Evolutionary conservation across 2,797 vertebrate species (phyloP).

Genomic region (Potorous gilbertii): DNA sequence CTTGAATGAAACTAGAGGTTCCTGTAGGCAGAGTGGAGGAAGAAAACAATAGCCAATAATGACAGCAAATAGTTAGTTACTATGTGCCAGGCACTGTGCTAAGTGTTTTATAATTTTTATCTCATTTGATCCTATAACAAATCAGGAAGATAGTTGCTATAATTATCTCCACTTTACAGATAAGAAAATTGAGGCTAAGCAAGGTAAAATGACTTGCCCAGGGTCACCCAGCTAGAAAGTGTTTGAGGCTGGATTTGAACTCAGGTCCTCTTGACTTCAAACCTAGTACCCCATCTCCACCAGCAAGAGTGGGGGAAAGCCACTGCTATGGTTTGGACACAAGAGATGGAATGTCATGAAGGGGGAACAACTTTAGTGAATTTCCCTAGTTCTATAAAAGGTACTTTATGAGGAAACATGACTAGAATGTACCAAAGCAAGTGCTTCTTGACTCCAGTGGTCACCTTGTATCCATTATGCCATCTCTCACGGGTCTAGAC

Average conservation of each 20-base stretch:
- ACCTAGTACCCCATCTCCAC: background rate
- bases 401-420: background rate
- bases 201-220: background rate
- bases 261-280: background rate
- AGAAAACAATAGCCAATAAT: background rate
- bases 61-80: background rate
- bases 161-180: background rate
- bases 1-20: background rate
- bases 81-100: background rate
- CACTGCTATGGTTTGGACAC: background rate
- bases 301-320: background rate
- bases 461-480: conserved; percentile 3
- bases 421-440: background rate
- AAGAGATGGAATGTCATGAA: background rate
- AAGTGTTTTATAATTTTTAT: background rate
- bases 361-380: background rate
- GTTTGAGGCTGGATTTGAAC: background rate
- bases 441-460: conserved; percentile 16
- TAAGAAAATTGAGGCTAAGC: background rate
- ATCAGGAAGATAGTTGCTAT: background rate
- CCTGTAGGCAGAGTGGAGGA: background rate
- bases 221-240: background rate
- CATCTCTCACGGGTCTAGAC: conserved; percentile 18
- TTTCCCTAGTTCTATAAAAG: background rate
- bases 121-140: background rate